These are phyloP conservation scores for Bothrops jararaca DNA, from an alignment of 2,113 vertebrate species.

Conservation along the genomic window DNA sequence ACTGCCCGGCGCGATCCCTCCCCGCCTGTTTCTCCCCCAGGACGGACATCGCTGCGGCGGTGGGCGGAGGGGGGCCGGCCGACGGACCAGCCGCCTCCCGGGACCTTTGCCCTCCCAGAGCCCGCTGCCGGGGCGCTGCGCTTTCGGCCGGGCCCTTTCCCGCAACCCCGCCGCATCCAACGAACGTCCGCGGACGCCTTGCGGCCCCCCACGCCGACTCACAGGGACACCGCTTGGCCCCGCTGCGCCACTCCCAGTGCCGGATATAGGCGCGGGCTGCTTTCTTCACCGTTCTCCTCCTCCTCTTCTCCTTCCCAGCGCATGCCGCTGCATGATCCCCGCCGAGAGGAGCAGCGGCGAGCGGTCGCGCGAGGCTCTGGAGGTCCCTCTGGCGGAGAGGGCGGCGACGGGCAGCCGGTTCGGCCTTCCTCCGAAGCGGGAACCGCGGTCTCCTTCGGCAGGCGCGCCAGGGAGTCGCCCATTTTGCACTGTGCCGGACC, in stretches of 20 bases:
- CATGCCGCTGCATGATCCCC: not conserved
- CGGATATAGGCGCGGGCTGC: not conserved
- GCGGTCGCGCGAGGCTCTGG: too few relatives aligned
- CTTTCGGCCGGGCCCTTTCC: not conserved
- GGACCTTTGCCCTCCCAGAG: not conserved
- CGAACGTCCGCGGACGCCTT: not conserved
- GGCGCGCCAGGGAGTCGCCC: not conserved
- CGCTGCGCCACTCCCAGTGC: not conserved
- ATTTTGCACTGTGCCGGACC: too few relatives aligned
- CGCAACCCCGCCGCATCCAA: not conserved
- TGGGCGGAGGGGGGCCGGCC: not conserved
- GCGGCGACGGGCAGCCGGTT: rapidly evolving
- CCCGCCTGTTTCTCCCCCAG: not conserved
- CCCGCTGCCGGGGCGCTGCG: not conserved
- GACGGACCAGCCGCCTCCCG: not conserved
- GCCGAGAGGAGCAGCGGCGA: not conserved
- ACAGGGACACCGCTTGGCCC: not conserved
- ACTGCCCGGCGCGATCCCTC: too few relatives aligned
- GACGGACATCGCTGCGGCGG: not conserved
- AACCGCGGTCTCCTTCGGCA: not conserved
- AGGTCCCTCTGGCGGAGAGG: not conserved
- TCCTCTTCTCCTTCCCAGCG: not conserved
- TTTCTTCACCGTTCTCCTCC: not conserved
- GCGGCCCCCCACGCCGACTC: not conserved
- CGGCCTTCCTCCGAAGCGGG: not conserved